Percentiles rank a stretch among this genome's conserved stretches.
phyloP scores from a whole-genome alignment of 1,140 invertebrate genomes.

The Macrobrachium nipponense region DNA sequence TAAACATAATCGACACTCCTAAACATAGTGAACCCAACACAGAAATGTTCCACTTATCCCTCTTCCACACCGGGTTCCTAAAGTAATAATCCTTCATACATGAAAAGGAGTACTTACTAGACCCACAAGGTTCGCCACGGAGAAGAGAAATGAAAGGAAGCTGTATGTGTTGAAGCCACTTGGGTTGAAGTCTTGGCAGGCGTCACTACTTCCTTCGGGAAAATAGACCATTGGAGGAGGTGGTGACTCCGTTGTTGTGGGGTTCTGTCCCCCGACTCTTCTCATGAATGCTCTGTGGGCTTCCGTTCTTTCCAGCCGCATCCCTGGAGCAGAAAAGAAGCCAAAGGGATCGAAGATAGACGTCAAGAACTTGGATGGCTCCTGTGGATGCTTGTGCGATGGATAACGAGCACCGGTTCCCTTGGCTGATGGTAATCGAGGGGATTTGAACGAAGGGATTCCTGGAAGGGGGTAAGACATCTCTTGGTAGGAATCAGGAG shows the following conservation, averaged over 20 bases:
- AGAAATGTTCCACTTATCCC: too few species aligned
- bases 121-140: slow-evolving; percentile 50
- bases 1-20: too few species aligned
- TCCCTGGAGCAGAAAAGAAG: not conserved
- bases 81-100: too few species aligned
- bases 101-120: slow-evolving; percentile 11
- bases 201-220: slow-evolving; percentile 29
- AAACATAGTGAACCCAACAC: too few species aligned
- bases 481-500: too few species aligned
- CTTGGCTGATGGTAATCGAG: too few species aligned
- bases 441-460: too few species aligned
- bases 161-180: slow-evolving; percentile 59
- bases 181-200: slow-evolving; percentile 37
- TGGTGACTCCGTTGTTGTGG: not conserved
- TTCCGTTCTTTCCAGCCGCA: not conserved
- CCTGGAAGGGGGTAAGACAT: too few species aligned
- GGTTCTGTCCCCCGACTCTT: not conserved
- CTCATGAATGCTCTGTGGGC: not conserved
- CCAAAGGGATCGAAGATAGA: not conserved
- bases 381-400: too few species aligned
- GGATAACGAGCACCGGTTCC: too few species aligned
- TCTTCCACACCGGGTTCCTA: too few species aligned
- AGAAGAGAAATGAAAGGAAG: slow-evolving; percentile 58
- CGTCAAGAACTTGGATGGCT: not conserved
- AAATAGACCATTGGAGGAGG: slow-evolving; percentile 52